Base-by-base conservation (phyloP, 2,888 invertebrate species). In the Pandemis cinnamomeana region DNA sequence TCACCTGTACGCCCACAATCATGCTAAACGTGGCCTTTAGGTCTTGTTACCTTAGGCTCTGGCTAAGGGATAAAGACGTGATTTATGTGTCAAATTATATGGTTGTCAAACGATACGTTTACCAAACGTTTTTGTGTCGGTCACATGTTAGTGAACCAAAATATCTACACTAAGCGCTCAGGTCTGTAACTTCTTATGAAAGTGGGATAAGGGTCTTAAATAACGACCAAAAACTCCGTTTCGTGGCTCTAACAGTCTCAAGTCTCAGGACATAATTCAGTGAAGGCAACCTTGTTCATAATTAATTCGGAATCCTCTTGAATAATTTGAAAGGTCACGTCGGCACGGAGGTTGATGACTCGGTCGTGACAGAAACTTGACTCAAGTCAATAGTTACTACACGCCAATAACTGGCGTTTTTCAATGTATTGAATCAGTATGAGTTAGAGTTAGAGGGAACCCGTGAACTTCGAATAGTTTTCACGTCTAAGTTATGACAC, bases 321-420 rank as follows among this genome's bases (percentile, higher is more conserved):
- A 67, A 42, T 67, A 67, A 67, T 55, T 41, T 42, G 53, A 15
- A 53, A 67, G 67, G 53, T 15, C 42, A 67, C 42, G 42, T 20
- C 58, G 58, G 5, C 58, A 55, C 51, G 8, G 20, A 20, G 55
- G 20, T 55, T 20, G 55, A 55, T 8, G 27, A 58, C 58, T 58
- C 20, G 11, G 10, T 58, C 58, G n/a, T 41, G 66, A 51, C 3
- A 51, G 66, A 36, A 66, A 13, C 27, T 27, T 58, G 27, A 20
- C 10, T 55, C 20, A 58, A 27, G 53, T n/a, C 51, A n/a, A 7
- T 27, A 55, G 55, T n/a, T 55, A 8, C 55, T 20, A 20, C 55
- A 20, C 20, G 55, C 15, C 55, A 55, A 55, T 20, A 20, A 7
- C 7, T 55, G 8, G 7, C 2, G 55, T 55, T 0, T 20, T 20